Evolutionary conservation across 1,140 invertebrate genomes (phyloP).

Genomic region (Samia ricini): DNA sequence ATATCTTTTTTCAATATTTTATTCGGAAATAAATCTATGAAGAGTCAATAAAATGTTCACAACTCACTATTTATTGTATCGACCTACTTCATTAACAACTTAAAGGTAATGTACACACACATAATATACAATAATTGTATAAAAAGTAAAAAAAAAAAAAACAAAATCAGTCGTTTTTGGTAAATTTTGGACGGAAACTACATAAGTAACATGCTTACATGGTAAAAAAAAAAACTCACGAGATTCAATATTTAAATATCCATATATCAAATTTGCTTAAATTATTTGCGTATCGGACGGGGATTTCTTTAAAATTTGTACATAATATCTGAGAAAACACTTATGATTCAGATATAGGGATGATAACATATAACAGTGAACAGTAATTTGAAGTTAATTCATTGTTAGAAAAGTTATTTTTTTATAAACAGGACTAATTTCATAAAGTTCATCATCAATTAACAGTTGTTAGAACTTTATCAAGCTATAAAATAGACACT

Average conservation of each 20-base stretch:
- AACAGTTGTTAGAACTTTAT: too few species aligned
- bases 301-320: slow-evolving; percentile 34
- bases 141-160: slow-evolving; percentile 57
- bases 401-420: too few species aligned
- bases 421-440: too few species aligned
- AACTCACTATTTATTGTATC: slow-evolving; percentile 43
- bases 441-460: too few species aligned
- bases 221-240: slow-evolving; percentile 25
- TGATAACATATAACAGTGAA: too few species aligned
- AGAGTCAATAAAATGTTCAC: slow-evolving; percentile 44
- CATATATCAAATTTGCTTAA: too few species aligned
- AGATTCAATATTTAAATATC: slow-evolving; percentile 38
- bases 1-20: slow-evolving; percentile 36
- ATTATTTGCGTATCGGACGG: slow-evolving; percentile 38
- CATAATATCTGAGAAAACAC: slow-evolving; percentile 11
- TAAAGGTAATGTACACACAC: slow-evolving; percentile 40
- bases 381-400: too few species aligned
- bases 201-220: slow-evolving; percentile 63
- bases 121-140: slow-evolving; percentile 36
- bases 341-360: neutral
- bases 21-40: slow-evolving; percentile 64
- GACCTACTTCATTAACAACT: slow-evolving; percentile 47
- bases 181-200: slow-evolving; percentile 74
- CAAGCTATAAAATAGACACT: too few species aligned
- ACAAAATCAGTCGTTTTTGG: slow-evolving; percentile 66